These are phyloP conservation scores for Aphodius sticticus DNA, from an alignment of 2,888 invertebrate genomes.

Conservation along the genomic window DNA sequence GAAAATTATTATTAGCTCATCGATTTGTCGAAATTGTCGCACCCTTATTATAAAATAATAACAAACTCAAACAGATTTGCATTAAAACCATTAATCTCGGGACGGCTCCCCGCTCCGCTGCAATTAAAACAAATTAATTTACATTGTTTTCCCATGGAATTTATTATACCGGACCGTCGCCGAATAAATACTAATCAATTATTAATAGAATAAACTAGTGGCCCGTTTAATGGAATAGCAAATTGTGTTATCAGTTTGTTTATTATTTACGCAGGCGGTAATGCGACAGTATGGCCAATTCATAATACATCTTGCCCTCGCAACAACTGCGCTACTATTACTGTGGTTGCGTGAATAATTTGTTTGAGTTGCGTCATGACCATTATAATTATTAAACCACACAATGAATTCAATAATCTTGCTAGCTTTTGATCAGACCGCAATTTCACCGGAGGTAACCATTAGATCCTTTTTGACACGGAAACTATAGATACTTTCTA, in stretches of 20 bases:
- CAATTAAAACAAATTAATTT: not conserved
- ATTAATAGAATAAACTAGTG: not conserved
- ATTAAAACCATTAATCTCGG: not conserved
- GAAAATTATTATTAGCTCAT: not conserved
- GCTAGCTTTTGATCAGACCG: not conserved
- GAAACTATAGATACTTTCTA: too few species aligned
- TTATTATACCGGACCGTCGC: not conserved
- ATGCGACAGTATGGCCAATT: not conserved
- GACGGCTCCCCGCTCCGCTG: not conserved
- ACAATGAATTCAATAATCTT: not conserved
- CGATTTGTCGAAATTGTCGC: not conserved
- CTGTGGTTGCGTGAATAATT: too few species aligned
- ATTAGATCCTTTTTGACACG: too few species aligned
- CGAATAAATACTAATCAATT: not conserved
- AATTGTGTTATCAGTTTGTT: not conserved
- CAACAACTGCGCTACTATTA: not conserved
- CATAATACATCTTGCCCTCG: not conserved
- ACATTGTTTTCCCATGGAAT: not conserved
- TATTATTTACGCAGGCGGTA: not conserved
- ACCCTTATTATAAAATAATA: constrained; percentile 4
- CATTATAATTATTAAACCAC: not conserved
- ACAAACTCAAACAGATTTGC: constrained; percentile 4
- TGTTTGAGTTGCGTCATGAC: not conserved
- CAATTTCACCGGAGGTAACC: too few species aligned
- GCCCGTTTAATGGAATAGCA: not conserved